Evolutionary conservation across 2,113 vertebrate genomes (phyloP).

Genomic region (Gallinago media): DNA sequence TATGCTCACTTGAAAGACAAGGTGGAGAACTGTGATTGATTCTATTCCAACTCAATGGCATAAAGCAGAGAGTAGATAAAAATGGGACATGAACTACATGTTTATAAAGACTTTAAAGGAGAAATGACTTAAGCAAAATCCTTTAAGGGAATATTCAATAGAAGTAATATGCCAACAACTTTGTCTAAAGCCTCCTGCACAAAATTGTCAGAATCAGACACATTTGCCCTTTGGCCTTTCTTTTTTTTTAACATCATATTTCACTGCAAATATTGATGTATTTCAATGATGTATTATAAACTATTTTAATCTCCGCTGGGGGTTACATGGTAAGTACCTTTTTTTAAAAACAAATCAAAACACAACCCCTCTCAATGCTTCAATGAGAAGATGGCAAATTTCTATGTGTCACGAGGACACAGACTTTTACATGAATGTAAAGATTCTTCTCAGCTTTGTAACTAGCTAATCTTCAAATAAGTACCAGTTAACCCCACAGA

Average conservation of each 20-base stretch:
- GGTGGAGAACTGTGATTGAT: conserved; percentile 18
- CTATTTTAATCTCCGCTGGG: not conserved
- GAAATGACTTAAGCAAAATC: conserved; percentile 13
- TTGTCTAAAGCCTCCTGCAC: not conserved
- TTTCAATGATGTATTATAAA: not conserved
- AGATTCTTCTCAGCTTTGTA: not conserved
- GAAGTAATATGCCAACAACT: not conserved
- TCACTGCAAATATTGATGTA: not conserved
- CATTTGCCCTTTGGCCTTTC: not conserved
- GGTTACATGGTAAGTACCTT: not conserved
- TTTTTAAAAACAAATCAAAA: not conserved
- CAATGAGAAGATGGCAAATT: not conserved
- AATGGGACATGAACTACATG: not conserved
- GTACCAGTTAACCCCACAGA: not conserved
- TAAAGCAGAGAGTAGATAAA: not conserved
- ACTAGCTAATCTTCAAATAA: not conserved
- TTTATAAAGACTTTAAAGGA: conserved; percentile 21
- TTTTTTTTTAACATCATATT: not conserved
- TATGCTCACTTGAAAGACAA: conserved; percentile 22
- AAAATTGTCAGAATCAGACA: not conserved
- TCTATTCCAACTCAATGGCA: not conserved
- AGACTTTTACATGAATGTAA: not conserved
- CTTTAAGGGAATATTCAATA: not conserved
- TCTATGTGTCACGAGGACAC: not conserved
- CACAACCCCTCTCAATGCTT: not conserved